Evolutionary conservation across 2,113 vertebrate genomes (phyloP).

Genomic region (Platichthys flesus): DNA sequence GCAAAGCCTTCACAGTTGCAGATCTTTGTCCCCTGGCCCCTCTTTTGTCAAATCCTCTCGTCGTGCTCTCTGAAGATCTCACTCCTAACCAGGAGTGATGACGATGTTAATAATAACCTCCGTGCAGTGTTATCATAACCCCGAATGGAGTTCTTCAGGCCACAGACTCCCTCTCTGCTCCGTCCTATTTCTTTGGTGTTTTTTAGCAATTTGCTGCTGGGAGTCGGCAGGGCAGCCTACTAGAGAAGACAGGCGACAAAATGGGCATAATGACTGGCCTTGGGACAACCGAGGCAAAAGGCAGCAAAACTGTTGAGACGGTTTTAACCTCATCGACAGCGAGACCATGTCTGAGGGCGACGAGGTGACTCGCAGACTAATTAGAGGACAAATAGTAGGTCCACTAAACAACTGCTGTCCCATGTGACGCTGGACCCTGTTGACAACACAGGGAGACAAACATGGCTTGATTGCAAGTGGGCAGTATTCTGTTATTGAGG

Average conservation of each 20-base stretch:
- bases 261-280: constrained; percentile 75
- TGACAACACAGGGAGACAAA: background rate
- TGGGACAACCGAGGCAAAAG: constrained; percentile 44
- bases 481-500: background rate
- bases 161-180: constrained; percentile 45
- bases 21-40: constrained; percentile 44
- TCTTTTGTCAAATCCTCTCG: constrained; percentile 49
- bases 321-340: constrained; percentile 54
- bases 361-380: constrained; percentile 29
- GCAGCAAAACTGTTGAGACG: constrained; percentile 29
- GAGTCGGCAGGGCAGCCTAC: constrained; percentile 35
- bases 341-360: constrained; percentile 24
- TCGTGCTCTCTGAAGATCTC: constrained; percentile 47
- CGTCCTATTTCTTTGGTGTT: constrained; percentile 58
- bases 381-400: constrained; percentile 33
- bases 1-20: constrained; percentile 11
- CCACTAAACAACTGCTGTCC: constrained; percentile 24
- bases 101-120: constrained; percentile 66
- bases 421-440: background rate
- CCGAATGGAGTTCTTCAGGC: constrained; percentile 60
- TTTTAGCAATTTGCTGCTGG: constrained; percentile 52
- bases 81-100: constrained; percentile 61
- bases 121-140: constrained; percentile 53
- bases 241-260: constrained; percentile 70
- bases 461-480: background rate